Conservation (phyloP, 2,797 vertebrate genomes). For the Mormyrops boulengeri region DNA sequence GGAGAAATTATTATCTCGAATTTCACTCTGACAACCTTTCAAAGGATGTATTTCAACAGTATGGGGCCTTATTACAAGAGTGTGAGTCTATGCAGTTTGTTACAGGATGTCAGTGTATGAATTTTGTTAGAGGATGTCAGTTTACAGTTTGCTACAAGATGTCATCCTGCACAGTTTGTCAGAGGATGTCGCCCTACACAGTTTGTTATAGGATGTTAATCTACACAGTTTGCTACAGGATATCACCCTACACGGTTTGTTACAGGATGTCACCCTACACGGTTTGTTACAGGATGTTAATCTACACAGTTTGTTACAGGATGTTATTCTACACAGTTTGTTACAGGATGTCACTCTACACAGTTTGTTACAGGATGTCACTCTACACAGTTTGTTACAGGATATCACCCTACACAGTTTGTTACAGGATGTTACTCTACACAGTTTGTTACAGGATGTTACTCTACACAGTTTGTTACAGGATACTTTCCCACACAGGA, state of each 20-base stretch:
- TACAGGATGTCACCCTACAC: not conserved
- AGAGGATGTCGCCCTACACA: not conserved
- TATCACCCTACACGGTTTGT: not conserved
- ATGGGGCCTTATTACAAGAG: not conserved
- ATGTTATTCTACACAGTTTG: not conserved
- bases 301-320: not conserved
- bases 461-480: not conserved
- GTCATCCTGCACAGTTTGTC: not conserved
- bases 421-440: not conserved
- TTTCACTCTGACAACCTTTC: slow-evolving; percentile 15
- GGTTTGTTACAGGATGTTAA: not conserved
- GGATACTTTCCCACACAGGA: not conserved
- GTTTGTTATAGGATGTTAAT: not conserved
- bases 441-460: not conserved
- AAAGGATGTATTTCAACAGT: slow-evolving; percentile 13
- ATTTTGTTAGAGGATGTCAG: not conserved
- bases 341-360: not conserved
- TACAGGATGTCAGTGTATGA: not conserved
- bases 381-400: not conserved
- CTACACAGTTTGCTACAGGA: not conserved
- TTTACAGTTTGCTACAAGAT: not conserved
- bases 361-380: not conserved
- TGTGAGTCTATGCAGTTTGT: not conserved
- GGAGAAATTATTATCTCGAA: slow-evolving; percentile 1
- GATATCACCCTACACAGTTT: not conserved